Conservation (phyloP, 1,140 invertebrate species). For the Brachionus rotundiformis region DNA sequence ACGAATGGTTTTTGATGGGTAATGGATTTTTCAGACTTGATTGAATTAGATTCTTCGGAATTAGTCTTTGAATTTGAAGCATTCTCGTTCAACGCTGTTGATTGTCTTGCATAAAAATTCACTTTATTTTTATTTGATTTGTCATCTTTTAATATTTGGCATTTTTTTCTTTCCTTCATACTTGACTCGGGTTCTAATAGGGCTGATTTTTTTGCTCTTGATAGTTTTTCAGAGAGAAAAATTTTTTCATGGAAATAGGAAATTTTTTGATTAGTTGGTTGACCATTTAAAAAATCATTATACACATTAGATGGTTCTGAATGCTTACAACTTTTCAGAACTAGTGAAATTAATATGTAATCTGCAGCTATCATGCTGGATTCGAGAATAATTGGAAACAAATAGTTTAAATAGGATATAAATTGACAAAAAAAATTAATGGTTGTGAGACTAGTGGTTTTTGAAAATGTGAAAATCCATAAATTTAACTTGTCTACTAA, state of each 20-base stretch:
- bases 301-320: not conserved
- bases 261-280: not conserved
- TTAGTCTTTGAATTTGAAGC: not conserved
- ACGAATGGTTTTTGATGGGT: not conserved
- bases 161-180: not conserved
- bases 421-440: constrained; percentile 20
- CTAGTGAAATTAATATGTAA: constrained; percentile 15
- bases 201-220: not conserved
- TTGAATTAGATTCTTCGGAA: not conserved
- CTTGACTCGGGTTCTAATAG: not conserved
- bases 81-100: not conserved
- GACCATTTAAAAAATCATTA: not conserved
- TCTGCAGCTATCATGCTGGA: not conserved
- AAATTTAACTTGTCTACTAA: constrained; percentile 17
- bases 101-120: not conserved
- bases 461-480: constrained; percentile 19
- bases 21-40: not conserved
- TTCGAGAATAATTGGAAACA: constrained; percentile 14
- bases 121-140: not conserved
- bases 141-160: not conserved
- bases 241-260: no score
- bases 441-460: not conserved
- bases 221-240: not conserved
- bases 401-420: constrained; percentile 33
- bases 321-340: not conserved